Conservation (phyloP, 2,888 invertebrate species). For the Metalampra italica region DNA sequence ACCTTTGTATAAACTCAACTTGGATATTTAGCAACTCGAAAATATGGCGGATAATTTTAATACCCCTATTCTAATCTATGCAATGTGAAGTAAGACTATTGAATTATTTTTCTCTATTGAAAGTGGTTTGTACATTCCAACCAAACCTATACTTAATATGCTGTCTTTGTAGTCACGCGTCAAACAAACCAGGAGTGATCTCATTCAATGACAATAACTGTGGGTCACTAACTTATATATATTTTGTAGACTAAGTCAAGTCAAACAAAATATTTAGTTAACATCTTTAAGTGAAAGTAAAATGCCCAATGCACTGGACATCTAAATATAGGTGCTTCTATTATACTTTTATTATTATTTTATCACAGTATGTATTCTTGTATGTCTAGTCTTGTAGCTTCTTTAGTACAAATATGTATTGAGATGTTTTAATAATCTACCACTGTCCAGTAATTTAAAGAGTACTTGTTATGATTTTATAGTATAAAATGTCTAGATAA, state of each 20-base stretch:
- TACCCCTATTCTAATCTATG: too few species aligned
- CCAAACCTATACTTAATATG: neutral
- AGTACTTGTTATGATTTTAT: neutral
- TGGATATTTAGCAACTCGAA: too few species aligned
- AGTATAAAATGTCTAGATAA: constrained; percentile 26
- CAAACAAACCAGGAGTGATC: constrained; percentile 4
- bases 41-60: too few species aligned
- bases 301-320: too few species aligned
- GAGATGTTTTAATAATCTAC: neutral
- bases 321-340: too few species aligned
- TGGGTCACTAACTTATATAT: constrained; percentile 4
- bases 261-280: neutral
- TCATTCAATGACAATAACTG: constrained; percentile 7
- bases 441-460: neutral
- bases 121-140: neutral
- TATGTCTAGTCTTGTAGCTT: neutral
- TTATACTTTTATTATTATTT: too few species aligned
- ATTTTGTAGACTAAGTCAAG: neutral
- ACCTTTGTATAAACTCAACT: too few species aligned
- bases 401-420: too few species aligned
- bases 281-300: too few species aligned
- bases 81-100: too few species aligned
- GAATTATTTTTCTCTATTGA: neutral
- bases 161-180: neutral
- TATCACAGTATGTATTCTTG: too few species aligned